Evolutionary conservation across 2,888 invertebrate species (phyloP).

Genomic region (Vanessa cardui): DNA sequence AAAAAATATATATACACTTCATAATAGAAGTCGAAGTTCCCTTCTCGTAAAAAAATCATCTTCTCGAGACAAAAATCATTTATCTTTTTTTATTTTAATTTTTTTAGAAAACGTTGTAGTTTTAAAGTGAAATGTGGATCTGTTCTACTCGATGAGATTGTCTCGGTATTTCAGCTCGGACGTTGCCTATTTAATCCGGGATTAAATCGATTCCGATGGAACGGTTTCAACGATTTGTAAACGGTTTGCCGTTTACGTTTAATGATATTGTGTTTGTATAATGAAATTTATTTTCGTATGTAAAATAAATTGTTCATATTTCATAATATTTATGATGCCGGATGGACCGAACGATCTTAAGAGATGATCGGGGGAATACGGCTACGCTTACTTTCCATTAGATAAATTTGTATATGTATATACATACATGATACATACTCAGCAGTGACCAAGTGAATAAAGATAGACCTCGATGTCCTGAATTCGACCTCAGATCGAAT

Average conservation of each 20-base stretch:
- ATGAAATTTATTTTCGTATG: no score
- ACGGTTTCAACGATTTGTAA: constrained; percentile 12
- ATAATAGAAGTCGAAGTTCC: background rate
- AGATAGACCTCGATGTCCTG: no score
- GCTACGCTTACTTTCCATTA: no score
- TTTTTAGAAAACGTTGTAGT: constrained; percentile 6
- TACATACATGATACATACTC: no score
- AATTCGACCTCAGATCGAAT: no score
- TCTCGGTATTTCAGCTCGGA: constrained; percentile 20
- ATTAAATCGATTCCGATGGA: constrained; percentile 16
- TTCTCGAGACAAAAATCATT: background rate
- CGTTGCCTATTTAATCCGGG: constrained; percentile 21
- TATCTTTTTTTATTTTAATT: constrained; percentile 16
- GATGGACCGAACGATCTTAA: no score
- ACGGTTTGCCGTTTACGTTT: constrained; percentile 9
- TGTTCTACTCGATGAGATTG: constrained; percentile 1
- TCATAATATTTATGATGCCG: no score
- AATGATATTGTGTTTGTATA: background rate
- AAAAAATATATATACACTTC: no score
- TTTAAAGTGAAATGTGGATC: background rate
- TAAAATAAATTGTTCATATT: no score
- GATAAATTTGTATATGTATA: no score
- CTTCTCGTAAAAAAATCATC: background rate
- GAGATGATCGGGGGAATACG: no score
- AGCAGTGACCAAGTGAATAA: no score